Evolutionary conservation across 1,140 invertebrate species (phyloP).

Genomic region (Papilio xuthus): DNA sequence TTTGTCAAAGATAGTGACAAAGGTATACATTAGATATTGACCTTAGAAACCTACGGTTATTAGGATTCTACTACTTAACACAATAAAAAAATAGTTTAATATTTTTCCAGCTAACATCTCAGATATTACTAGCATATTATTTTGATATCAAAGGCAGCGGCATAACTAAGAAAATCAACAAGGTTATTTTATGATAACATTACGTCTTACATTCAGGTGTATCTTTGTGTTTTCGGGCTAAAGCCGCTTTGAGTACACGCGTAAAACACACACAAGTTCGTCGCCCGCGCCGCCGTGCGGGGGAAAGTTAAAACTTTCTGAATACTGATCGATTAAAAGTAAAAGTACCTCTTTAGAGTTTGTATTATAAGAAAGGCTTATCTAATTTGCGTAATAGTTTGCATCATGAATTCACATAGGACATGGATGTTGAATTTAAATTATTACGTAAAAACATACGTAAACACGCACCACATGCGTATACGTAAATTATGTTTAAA

Average conservation of each 20-base stretch:
- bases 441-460: slow-evolving; percentile 46
- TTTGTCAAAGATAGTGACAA: no score
- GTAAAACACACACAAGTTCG: slow-evolving; percentile 32
- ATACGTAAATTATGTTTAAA: neutral
- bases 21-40: no score
- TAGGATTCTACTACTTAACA: no score
- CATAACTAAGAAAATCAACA: neutral
- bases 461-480: neutral
- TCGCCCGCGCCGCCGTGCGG: slow-evolving; percentile 35
- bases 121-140: neutral
- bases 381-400: slow-evolving; percentile 56
- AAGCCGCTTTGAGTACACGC: slow-evolving; percentile 15
- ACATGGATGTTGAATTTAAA: slow-evolving; percentile 49
- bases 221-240: neutral
- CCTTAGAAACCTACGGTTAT: no score
- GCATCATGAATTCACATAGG: slow-evolving; percentile 50
- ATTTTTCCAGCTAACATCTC: neutral
- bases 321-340: slow-evolving; percentile 77
- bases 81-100: neutral
- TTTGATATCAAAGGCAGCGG: neutral
- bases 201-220: neutral
- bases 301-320: slow-evolving; percentile 74
- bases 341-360: slow-evolving; percentile 62
- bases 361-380: slow-evolving; percentile 52
- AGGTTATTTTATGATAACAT: neutral